Evolutionary conservation across 2,888 invertebrate genomes (phyloP), one percentile per base, ranked within the genome.

Genomic region (Brassicogethes aeneus): DNA sequence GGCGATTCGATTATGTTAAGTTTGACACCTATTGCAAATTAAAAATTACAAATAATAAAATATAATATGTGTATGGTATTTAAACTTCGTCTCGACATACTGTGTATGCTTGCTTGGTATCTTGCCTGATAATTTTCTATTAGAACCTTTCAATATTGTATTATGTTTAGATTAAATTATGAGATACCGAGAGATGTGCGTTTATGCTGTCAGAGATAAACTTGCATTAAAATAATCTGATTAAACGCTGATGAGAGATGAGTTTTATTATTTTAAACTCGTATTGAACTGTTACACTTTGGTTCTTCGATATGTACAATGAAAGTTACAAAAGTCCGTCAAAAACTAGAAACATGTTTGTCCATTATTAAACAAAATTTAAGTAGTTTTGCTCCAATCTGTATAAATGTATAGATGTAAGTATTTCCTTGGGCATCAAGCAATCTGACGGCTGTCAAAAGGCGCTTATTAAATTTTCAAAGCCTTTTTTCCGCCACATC

Each of bases 131-230:
- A 30, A 37, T 37, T 37, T 37, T 34, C 41, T 33, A 43, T 47
- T 45, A 39, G 39, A 43, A 35, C 31, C 47, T 47, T 48, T 48
- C 47, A 48, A 48, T 47, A 43, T 48, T 35, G 36, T 47, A 47
- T 45, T 46, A 42, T 45, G 47, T 49, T 50, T 47, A 46, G 50
- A 50, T 47, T 44, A 40, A 39, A 41, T 41, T 16, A 34, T 17
- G 31, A 39, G 50, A 47, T 47, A 46, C 40, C 34, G 13, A 17
- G 17, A 12, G 7, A 38, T 3, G 15, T 17, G 15, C 13, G 16
- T 34, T 12, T 10, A 17, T 3, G 17, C 13, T 23, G 23, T 23
- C 23, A 23, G 5, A 7, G 23, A 23, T 23, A 23, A 23, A 23
- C 23, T 10, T 7, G 23, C 10, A 23, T 23, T 45, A 48, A 50